These are phyloP conservation scores for Phaenicophaeus curvirostris DNA, from an alignment of 2,797 vertebrate species.

Conservation along the genomic window DNA sequence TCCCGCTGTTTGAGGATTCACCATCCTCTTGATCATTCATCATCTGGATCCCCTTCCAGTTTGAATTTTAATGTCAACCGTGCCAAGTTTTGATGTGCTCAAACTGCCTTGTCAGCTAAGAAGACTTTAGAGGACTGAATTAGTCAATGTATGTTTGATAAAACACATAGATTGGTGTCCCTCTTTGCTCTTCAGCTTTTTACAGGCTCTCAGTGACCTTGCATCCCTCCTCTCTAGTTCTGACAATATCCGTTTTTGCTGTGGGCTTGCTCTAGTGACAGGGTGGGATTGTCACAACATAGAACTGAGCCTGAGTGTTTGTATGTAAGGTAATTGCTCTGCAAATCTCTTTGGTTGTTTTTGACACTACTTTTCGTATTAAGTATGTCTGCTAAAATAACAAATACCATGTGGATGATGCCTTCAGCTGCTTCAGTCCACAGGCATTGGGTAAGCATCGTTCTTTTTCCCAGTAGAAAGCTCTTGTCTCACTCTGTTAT, in stretches of 20 bases:
- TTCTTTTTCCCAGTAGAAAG: neutral
- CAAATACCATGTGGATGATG: neutral
- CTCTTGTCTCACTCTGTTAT: neutral
- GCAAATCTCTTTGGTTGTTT: neutral
- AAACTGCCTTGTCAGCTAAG: neutral
- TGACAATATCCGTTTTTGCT: neutral
- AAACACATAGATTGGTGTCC: rapidly evolving
- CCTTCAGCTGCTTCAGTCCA: neutral
- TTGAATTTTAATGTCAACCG: neutral
- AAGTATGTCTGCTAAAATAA: neutral
- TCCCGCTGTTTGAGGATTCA: neutral
- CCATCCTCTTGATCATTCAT: neutral
- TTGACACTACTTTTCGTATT: neutral
- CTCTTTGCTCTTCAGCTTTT: neutral
- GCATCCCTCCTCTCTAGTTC: neutral
- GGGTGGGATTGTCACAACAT: neutral
- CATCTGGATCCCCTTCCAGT: neutral
- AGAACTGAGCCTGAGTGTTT: neutral
- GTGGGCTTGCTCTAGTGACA: neutral
- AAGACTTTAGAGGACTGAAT: neutral
- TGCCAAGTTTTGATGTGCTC: neutral
- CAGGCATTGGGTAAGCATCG: neutral
- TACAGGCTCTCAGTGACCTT: rapidly evolving
- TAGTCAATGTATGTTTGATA: neutral
- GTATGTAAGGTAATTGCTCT: neutral